Evolutionary conservation across 2,888 invertebrate species (phyloP), one percentile per base, ranked within the genome.

Genomic region (Sphecodes monilicornis): DNA sequence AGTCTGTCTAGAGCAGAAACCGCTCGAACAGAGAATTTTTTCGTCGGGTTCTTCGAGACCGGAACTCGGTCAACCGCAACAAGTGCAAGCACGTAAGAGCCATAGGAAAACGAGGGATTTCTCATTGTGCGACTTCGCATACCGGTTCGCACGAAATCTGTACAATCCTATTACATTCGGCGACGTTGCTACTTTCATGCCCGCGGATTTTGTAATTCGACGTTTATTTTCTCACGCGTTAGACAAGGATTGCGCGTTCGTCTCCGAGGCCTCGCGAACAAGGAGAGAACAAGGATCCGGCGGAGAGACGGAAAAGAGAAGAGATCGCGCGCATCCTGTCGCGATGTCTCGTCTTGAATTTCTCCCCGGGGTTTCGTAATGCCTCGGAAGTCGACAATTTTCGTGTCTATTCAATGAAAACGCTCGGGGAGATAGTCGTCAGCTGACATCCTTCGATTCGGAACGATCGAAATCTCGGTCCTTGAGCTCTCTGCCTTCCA

Each of bases 311-410:
- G 64, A 22, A 29, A 16, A 22, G 32, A 32, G 29, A 29, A 22
- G 18, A 18, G 64, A 29, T 29, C 66, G 18, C 46, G 18, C 46
- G 32, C 70, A 71, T 71, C 70, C 70, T 71, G 70, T 71, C 70
- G 70, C 70, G 32, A 71, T 26, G 46, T 71, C 76, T 83, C 82
- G 79, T 85, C 78, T 82, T 83, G 79, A 87, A 84, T 89, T 87
- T 89, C 87, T 76, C 87, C 82, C 26, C 10, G n/a, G 36, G 39
- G 54, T 76, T 82, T 73, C 71, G 22, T 32, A 54, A 79, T 81
- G 84, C 32, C 70, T 43, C 76, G 73, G 43, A 32, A 78, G 50
- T 32, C n/a, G 32, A 50, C 60, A 36, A 84, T 82, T 26, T 50
- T 74, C 54, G 32, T 66, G 71, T n/a, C 36, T 29, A 46, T 46